These are phyloP conservation scores for Sisyra nigra DNA, from an alignment of 2,888 invertebrate genomes.

Conservation along the genomic window DNA sequence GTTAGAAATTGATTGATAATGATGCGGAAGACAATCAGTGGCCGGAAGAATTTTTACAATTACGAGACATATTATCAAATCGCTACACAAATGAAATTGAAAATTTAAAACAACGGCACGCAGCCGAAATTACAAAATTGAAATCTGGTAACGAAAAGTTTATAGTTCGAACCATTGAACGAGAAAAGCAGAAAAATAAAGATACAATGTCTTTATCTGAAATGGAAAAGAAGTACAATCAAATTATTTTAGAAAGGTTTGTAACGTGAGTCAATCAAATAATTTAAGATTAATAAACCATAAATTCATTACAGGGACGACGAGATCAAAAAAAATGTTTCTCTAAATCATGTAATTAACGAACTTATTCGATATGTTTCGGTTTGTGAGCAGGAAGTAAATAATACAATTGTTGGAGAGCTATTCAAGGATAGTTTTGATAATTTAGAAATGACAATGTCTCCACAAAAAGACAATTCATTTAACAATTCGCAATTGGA, in stretches of 20 bases:
- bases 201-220: constrained; percentile 24
- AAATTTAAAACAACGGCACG: constrained; percentile 36
- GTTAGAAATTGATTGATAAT: constrained; percentile 49
- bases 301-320: constrained; percentile 41
- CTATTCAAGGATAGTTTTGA: constrained; percentile 29
- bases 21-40: constrained; percentile 53
- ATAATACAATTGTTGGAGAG: constrained; percentile 53
- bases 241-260: constrained; percentile 44
- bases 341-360: constrained; percentile 45
- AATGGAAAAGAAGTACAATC: constrained; percentile 37
- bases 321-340: constrained; percentile 44
- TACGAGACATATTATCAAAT: constrained; percentile 55
- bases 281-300: neutral
- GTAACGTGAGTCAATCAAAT: neutral
- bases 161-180: constrained; percentile 21
- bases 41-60: constrained; percentile 55
- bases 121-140: constrained; percentile 39
- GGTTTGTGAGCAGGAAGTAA: constrained; percentile 63
- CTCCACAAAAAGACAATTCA: too few species aligned
- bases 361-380: constrained; percentile 59
- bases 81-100: constrained; percentile 44
- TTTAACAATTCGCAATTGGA: constrained; percentile 10
- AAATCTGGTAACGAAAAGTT: constrained; percentile 20
- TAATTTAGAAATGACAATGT: constrained; percentile 13
- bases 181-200: constrained; percentile 20